Evolutionary conservation across 2,113 vertebrate genomes (phyloP).

Genomic region (Anoplopoma fimbria): DNA sequence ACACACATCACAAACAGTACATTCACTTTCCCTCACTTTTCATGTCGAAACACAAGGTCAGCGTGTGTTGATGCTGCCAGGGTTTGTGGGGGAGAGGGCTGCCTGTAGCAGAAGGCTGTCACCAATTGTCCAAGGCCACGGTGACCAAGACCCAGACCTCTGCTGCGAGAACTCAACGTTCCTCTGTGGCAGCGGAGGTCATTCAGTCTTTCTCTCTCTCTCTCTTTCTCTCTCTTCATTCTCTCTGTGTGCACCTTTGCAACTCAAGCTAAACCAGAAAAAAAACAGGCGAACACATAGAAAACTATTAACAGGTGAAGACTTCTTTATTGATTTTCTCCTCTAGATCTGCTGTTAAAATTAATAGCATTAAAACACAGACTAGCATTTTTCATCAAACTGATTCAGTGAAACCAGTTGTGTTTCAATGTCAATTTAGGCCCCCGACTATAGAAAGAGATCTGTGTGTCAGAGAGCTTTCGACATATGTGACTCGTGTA

Average conservation of each 20-base stretch:
- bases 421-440: background rate
- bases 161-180: slow-evolving; percentile 73
- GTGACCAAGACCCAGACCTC: slow-evolving; percentile 82
- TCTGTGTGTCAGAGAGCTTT: background rate
- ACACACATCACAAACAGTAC: slow-evolving; percentile 24
- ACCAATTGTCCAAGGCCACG: slow-evolving; percentile 81
- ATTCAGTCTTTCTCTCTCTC: slow-evolving; percentile 42
- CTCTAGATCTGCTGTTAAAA: background rate
- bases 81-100: slow-evolving; percentile 59
- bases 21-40: slow-evolving; percentile 28
- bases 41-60: slow-evolving; percentile 78
- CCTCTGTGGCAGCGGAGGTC: slow-evolving; percentile 70
- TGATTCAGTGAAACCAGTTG: background rate
- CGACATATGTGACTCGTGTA: background rate
- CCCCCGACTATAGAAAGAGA: background rate
- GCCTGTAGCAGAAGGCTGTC: slow-evolving; percentile 64
- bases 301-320: background rate
- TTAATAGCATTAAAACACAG: background rate
- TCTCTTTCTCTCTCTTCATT: slow-evolving; percentile 23
- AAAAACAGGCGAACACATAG: background rate
- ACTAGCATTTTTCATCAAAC: background rate
- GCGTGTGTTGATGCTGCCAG: slow-evolving; percentile 55
- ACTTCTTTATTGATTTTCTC: background rate
- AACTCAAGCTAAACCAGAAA: slow-evolving; percentile 26
- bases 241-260: slow-evolving; percentile 32